Conservation (phyloP, 2,797 vertebrate genomes). For the Kryptopterus vitreolus region DNA sequence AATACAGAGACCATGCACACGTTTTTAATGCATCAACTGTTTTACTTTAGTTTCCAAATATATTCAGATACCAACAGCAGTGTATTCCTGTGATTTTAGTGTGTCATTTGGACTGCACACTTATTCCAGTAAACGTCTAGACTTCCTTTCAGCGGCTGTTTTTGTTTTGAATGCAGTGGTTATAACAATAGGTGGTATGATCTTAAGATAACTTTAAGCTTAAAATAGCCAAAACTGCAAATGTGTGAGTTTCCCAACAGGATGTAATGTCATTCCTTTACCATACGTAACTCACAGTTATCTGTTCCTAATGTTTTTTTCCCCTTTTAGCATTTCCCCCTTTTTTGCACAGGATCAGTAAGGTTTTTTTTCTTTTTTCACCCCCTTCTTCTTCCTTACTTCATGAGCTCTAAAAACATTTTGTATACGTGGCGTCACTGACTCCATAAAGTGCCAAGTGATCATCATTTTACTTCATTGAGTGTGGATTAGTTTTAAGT, state of each 20-base stretch:
- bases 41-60: background rate
- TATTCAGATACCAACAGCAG: background rate
- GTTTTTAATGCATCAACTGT: background rate
- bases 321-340: too few species aligned
- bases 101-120: background rate
- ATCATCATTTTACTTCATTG: background rate
- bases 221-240: conserved; percentile 59
- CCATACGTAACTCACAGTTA: conserved; percentile 28
- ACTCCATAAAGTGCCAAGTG: background rate
- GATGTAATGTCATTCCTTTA: conserved; percentile 45
- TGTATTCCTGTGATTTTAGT: background rate
- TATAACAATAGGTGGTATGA: conserved; percentile 61
- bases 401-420: background rate
- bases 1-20: background rate
- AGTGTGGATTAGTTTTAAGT: background rate
- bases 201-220: conserved; percentile 54
- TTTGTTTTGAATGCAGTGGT: conserved; percentile 35
- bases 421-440: background rate
- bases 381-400: too few species aligned
- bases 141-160: conserved; percentile 40
- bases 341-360: background rate
- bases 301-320: background rate
- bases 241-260: conserved; percentile 48
- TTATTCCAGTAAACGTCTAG: conserved; percentile 35
- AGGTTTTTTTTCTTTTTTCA: background rate